A percentile compares a stretch with the other conserved stretches of the same genome.
Conservation (phyloP, 2,888 invertebrate species). For the Mythimna pallens region DNA sequence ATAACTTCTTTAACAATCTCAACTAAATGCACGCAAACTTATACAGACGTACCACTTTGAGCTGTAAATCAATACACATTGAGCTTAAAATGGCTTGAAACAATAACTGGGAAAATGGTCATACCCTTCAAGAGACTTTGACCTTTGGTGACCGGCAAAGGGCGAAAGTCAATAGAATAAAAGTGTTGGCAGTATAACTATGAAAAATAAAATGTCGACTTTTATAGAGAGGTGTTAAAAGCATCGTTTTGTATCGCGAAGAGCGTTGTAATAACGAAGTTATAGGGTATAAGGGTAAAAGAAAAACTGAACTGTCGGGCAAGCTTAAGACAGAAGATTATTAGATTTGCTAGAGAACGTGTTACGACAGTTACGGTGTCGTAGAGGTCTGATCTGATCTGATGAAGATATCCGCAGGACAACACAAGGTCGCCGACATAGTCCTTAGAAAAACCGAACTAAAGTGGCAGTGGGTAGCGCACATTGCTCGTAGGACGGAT, state of each 20-base stretch:
- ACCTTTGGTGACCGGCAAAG: conserved; percentile 37
- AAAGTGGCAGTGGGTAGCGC: too few relatives aligned
- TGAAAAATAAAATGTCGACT: conserved; percentile 44
- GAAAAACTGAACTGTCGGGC: conserved; percentile 3
- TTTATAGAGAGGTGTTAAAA: conserved; percentile 32
- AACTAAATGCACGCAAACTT: conserved; percentile 21
- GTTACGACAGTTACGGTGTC: background rate
- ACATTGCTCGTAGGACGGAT: too few relatives aligned
- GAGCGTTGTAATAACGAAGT: conserved; percentile 37
- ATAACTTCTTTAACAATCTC: conserved; percentile 22
- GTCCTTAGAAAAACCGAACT: too few relatives aligned
- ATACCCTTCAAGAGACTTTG: conserved; percentile 26
- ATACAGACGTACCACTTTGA: conserved; percentile 6
- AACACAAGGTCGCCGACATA: too few relatives aligned
- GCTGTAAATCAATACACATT: conserved; percentile 32
- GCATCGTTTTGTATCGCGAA: conserved; percentile 41
- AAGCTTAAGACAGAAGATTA: background rate
- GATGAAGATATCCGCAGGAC: too few relatives aligned
- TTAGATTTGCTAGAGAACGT: background rate
- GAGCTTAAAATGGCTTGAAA: conserved; percentile 31
- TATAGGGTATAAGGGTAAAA: background rate
- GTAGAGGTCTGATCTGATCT: too few relatives aligned
- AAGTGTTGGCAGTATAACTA: conserved; percentile 37
- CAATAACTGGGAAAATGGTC: conserved; percentile 26
- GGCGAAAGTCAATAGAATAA: conserved; percentile 50